These are phyloP conservation scores for Chromoteleia sp. DNA, from an alignment of 2,888 invertebrate genomes.

Conservation along the genomic window DNA sequence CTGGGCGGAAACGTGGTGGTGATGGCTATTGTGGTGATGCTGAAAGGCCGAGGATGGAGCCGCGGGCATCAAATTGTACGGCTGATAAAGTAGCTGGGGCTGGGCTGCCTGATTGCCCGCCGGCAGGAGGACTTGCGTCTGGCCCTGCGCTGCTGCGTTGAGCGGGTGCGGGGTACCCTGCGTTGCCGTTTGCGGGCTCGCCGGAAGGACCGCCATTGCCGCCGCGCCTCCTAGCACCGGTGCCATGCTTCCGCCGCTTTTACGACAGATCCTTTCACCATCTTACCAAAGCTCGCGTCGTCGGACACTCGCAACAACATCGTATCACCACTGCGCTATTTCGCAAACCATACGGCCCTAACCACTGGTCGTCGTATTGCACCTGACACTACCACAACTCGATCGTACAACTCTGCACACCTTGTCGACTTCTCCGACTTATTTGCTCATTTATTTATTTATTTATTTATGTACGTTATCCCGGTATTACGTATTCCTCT, in stretches of 20 bases:
- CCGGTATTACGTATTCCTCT: neutral
- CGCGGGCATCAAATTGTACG: slow-evolving; percentile 82
- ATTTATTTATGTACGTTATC: neutral
- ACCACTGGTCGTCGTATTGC: slow-evolving; percentile 39
- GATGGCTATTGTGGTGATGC: slow-evolving; percentile 73
- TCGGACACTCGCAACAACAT: slow-evolving; percentile 44
- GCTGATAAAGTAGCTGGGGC: slow-evolving; percentile 82
- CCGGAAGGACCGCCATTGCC: slow-evolving; percentile 85
- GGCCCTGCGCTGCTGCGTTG: slow-evolving; percentile 76
- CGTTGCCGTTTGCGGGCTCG: slow-evolving; percentile 84
- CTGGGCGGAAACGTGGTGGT: slow-evolving; percentile 68
- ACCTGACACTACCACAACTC: slow-evolving; percentile 40
- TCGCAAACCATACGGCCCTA: slow-evolving; percentile 45
- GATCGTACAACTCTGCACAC: too few species aligned
- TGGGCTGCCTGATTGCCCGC: slow-evolving; percentile 73
- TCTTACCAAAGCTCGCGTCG: slow-evolving; percentile 36
- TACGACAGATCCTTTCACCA: slow-evolving; percentile 68
- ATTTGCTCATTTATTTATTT: neutral
- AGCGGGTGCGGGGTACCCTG: slow-evolving; percentile 80
- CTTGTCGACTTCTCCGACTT: too few species aligned
- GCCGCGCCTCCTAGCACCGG: slow-evolving; percentile 84
- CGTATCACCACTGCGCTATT: slow-evolving; percentile 22
- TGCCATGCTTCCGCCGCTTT: slow-evolving; percentile 80
- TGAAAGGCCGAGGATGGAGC: slow-evolving; percentile 77
- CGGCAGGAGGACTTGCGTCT: slow-evolving; percentile 77